Base-by-base conservation (phyloP, 2,113 vertebrate species). In the Anolis carolinensis region DNA sequence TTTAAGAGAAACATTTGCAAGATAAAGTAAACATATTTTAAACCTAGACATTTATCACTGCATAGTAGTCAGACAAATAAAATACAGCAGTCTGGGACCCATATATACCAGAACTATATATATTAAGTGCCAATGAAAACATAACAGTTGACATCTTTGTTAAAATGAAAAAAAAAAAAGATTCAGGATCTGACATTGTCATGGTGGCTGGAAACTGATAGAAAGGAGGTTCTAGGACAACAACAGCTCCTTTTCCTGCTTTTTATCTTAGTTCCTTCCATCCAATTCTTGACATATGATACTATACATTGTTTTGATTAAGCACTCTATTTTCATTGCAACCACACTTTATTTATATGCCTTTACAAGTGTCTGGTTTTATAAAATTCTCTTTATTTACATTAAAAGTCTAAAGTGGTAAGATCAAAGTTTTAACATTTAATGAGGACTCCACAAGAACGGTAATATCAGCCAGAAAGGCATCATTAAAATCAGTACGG, bases 1-100 rank as follows among this genome's bases (percentile, higher is more conserved):
- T 90, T 92, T 80, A 88, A 94, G 92, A 93, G 90, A 86, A 81
- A 88, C 50, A 87, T 87, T 75, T 87, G 71, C 83, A 90, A 87
- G 86, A 87, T 90, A 89, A 93, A 92, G 90, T 94, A 94, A 94
- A 92, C 83, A 83, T 89, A 23, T 92, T 94, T 94, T 93, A 92
- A 59, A 75, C 79, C 71, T 87, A 90, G 90, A 79, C 63, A 91
- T 93, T 91, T 93, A 87, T 90, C 87, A 89, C 77, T 92, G 27
- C 48, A 71, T 92, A 81, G 81, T 91, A 90, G 92, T 94, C 92
- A 92, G 89, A 90, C 82, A 92, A 90, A 93, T 88, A 90, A 92
- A 95, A 92, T 92, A 89, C 59, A 86, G 14, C 82, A 91, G 82
- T 73, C 82, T 92, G 86, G 89, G 79, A 68, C 89, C 63, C 76